These are phyloP conservation scores for Odontamblyopus rebecca DNA, from an alignment of 2,797 vertebrate species.

Conservation along the genomic window DNA sequence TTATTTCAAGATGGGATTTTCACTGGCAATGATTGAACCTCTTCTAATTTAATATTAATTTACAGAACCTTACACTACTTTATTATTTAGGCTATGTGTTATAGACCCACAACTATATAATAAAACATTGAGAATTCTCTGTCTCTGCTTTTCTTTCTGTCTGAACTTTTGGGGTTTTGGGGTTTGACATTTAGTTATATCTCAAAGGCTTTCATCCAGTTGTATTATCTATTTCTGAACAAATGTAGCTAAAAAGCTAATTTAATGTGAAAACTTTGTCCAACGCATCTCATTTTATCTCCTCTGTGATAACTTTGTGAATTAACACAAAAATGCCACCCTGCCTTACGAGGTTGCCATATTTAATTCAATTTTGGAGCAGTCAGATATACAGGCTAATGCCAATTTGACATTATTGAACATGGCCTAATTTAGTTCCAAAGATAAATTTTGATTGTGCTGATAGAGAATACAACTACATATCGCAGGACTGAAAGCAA, in stretches of 20 bases:
- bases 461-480: too few species aligned
- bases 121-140: not conserved
- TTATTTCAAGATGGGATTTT: slow-evolving; percentile 15
- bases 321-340: slow-evolving; percentile 22
- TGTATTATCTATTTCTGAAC: slow-evolving; percentile 10
- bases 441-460: too few species aligned
- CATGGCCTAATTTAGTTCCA: not conserved
- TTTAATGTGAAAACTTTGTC: slow-evolving; percentile 18
- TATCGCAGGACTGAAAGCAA: too few species aligned
- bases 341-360: not conserved
- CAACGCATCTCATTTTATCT: slow-evolving; percentile 19
- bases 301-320: not conserved
- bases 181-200: slow-evolving; percentile 18
- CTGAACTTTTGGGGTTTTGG: not conserved
- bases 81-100: not conserved
- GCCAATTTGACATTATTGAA: not conserved
- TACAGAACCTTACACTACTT: not conserved
- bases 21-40: slow-evolving; percentile 14
- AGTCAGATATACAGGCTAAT: not conserved
- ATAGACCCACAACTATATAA: not conserved
- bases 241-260: not conserved
- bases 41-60: slow-evolving; percentile 19
- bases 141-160: not conserved
- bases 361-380: not conserved
- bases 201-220: slow-evolving; percentile 25